phyloP scores from a whole-genome alignment of 2,888 invertebrate species.

The Epinotia demarniana region DNA sequence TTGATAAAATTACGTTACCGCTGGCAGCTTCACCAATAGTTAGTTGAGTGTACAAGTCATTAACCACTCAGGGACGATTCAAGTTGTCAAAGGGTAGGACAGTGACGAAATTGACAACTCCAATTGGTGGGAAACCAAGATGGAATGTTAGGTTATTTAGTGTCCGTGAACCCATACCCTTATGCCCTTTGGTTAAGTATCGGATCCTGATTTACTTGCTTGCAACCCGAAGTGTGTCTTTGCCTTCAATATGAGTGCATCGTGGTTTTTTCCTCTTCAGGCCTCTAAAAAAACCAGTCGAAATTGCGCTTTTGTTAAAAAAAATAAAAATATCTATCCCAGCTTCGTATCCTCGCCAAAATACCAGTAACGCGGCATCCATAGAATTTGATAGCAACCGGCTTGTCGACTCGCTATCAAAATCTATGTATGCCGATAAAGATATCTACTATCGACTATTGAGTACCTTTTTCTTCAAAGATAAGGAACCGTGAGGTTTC shows the following conservation, averaged over 20 bases:
- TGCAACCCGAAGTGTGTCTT: neutral
- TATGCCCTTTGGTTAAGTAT: neutral
- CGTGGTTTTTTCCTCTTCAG: neutral
- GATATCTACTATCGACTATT: too few species aligned
- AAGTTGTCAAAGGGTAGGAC: conserved; percentile 24
- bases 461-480: neutral
- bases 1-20: conserved; percentile 12
- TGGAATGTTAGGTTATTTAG: conserved; percentile 1
- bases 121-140: conserved; percentile 33
- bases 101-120: conserved; percentile 24
- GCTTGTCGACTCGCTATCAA: neutral
- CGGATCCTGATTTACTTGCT: neutral
- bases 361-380: neutral
- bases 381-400: neutral
- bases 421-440: neutral
- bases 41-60: conserved; percentile 14
- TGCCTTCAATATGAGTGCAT: neutral
- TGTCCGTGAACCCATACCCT: conserved; percentile 16
- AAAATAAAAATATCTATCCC: too few species aligned
- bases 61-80: conserved; percentile 33
- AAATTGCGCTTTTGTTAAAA: too few species aligned
- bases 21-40: conserved; percentile 11
- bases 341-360: too few species aligned
- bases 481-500: neutral
- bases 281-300: too few species aligned